A percentile compares a stretch with the other conserved stretches of the same genome.
Evolutionary conservation across 2,113 vertebrate species (phyloP).

Genomic region (Oreochromis spilurus): DNA sequence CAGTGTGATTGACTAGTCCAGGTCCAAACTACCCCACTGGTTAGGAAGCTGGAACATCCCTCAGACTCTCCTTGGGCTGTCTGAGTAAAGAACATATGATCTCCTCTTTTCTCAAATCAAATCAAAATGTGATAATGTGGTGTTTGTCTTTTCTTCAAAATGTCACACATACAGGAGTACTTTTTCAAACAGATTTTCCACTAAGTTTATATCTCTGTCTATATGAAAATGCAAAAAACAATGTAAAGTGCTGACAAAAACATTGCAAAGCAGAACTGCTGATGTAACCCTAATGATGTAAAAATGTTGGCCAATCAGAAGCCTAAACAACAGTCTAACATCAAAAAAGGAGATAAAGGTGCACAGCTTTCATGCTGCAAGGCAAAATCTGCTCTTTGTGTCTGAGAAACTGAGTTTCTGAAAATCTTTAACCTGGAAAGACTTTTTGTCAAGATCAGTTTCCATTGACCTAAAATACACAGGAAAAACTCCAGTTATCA

Average conservation of each 20-base stretch:
- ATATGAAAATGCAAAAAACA: neutral
- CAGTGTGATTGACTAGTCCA: neutral
- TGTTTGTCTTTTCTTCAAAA: too few relatives aligned
- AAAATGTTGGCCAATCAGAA: neutral
- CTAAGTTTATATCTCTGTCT: neutral
- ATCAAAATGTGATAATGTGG: too few relatives aligned
- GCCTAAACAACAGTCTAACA: neutral
- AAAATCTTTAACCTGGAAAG: neutral
- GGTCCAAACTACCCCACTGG: neutral
- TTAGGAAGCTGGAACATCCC: neutral
- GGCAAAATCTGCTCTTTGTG: neutral
- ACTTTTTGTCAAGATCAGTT: neutral
- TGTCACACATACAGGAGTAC: too few relatives aligned
- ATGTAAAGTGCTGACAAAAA: neutral
- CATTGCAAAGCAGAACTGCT: neutral
- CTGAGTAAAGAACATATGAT: neutral
- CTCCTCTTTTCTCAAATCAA: too few relatives aligned
- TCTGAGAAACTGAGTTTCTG: neutral
- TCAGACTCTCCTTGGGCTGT: neutral
- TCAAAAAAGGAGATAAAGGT: neutral
- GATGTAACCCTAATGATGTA: neutral
- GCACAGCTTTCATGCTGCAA: neutral
- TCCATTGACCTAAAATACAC: rapidly evolving
- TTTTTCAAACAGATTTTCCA: too few relatives aligned
- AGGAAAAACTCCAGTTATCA: neutral